Conservation (phyloP, 2,888 invertebrate genomes). For the Philaethria dido region DNA sequence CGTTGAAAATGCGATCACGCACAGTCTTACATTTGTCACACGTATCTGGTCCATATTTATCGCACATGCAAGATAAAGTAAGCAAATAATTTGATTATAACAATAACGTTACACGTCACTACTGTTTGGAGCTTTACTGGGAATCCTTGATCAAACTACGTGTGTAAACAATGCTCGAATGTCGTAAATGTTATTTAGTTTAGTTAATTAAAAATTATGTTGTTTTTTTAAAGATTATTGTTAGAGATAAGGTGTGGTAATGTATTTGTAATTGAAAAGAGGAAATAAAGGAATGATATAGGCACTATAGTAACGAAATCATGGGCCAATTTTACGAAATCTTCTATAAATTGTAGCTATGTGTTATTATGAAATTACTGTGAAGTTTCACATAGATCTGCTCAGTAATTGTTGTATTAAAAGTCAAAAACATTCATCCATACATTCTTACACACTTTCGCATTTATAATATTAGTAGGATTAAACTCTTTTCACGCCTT, state of each 20-base stretch:
- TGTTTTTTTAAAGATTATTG: not conserved
- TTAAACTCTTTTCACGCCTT: too few species aligned
- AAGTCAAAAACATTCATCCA: too few species aligned
- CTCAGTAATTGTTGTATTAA: too few species aligned
- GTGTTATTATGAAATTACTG: too few species aligned
- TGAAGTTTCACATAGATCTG: too few species aligned
- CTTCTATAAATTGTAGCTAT: too few species aligned
- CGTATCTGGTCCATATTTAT: not conserved
- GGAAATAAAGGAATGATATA: too few species aligned
- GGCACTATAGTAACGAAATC: too few species aligned
- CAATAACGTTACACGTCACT: constrained; percentile 2
- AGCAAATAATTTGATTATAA: constrained; percentile 24
- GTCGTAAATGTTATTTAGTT: not conserved
- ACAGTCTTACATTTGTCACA: constrained; percentile 5
- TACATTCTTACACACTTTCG: too few species aligned
- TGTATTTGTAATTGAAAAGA: too few species aligned
- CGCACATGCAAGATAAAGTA: constrained; percentile 1
- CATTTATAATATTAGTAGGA: too few species aligned
- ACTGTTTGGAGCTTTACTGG: not conserved
- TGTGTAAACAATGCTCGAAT: not conserved
- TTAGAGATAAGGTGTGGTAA: not conserved
- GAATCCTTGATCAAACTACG: constrained; percentile 18
- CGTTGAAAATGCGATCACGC: not conserved
- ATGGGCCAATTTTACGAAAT: too few species aligned
- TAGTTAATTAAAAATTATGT: not conserved